Conservation (phyloP, 30 jellyfish, hydroid and myxozoan species). For the Turritopsis rubra region DNA sequence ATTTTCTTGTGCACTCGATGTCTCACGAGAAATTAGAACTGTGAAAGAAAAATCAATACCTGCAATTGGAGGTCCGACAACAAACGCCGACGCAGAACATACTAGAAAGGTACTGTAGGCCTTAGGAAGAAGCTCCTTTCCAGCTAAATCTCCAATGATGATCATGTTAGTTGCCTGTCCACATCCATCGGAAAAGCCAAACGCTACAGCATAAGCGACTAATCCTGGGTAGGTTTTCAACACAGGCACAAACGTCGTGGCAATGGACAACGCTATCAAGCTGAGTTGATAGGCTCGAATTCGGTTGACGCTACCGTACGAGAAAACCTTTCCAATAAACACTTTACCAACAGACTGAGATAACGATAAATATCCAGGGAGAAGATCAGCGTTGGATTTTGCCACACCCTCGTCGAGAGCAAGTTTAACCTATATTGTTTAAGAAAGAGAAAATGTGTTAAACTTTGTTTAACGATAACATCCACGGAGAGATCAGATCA, state of each 20-base stretch:
- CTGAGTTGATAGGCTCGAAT: conserved; percentile 58
- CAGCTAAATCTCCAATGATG: conserved; percentile 76
- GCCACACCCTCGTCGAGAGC: conserved; percentile 65
- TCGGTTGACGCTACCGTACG: conserved; percentile 51
- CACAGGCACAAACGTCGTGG: conserved; percentile 72
- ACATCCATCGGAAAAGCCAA: conserved; percentile 80
- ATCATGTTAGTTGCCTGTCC: conserved; percentile 60
- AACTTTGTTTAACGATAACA: too few species aligned
- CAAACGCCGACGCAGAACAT: conserved; percentile 70
- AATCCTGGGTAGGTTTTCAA: conserved; percentile 40
- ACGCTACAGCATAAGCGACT: conserved; percentile 59
- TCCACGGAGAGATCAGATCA: too few species aligned
- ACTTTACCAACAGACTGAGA: conserved; percentile 76
- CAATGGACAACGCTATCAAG: conserved; percentile 63
- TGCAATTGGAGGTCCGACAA: conserved; percentile 88
- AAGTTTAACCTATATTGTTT: conserved; percentile 49
- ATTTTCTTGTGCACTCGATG: too few species aligned
- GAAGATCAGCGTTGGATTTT: conserved; percentile 42
- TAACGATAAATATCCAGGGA: conserved; percentile 77
- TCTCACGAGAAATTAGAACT: too few species aligned
- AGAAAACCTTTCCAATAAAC: conserved; percentile 66
- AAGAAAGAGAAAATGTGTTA: too few species aligned
- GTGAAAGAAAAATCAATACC: conserved; percentile 35
- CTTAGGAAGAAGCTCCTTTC: conserved; percentile 51
- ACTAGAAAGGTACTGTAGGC: conserved; percentile 57